Percentiles rank a stretch among this genome's conserved stretches.
phyloP scores from a whole-genome alignment of 2,888 invertebrate genomes.

The Latrodectus hesperus region DNA sequence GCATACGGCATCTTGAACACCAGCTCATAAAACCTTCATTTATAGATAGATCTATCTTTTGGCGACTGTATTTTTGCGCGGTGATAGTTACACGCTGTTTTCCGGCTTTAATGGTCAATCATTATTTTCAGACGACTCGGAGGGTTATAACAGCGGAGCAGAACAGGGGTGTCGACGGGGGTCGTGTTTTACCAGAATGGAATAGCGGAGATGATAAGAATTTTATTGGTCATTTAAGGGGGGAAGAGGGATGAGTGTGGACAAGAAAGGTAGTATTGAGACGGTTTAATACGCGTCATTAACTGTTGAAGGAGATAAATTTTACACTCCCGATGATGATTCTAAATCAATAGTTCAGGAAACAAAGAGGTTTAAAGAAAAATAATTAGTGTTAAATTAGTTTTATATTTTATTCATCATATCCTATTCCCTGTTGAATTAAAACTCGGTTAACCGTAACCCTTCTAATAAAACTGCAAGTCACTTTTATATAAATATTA shows the following conservation, averaged over 20 bases:
- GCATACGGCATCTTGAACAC: slow-evolving; percentile 23
- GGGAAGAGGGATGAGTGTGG: slow-evolving; percentile 15
- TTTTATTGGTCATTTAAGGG: slow-evolving; percentile 61
- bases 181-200: not conserved
- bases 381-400: not conserved
- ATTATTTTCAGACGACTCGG: slow-evolving; percentile 36
- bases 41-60: not conserved
- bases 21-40: slow-evolving; percentile 34
- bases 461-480: too few relatives aligned
- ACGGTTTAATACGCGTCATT: slow-evolving; percentile 33
- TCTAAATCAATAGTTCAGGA: slow-evolving; percentile 13
- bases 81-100: slow-evolving; percentile 42
- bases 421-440: too few relatives aligned
- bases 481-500: too few relatives aligned
- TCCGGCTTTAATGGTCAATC: slow-evolving; percentile 58
- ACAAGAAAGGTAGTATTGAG: slow-evolving; percentile 12
- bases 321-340: slow-evolving; percentile 11
- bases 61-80: slow-evolving; percentile 44
- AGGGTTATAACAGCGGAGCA: not conserved
- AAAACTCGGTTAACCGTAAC: too few relatives aligned
- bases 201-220: slow-evolving; percentile 46
- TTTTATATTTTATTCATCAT: not conserved
- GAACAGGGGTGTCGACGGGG: too few relatives aligned
- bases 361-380: not conserved
- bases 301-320: slow-evolving; percentile 25